Conservation (phyloP, 2,113 vertebrate genomes). For the Gallinago undulata region DNA sequence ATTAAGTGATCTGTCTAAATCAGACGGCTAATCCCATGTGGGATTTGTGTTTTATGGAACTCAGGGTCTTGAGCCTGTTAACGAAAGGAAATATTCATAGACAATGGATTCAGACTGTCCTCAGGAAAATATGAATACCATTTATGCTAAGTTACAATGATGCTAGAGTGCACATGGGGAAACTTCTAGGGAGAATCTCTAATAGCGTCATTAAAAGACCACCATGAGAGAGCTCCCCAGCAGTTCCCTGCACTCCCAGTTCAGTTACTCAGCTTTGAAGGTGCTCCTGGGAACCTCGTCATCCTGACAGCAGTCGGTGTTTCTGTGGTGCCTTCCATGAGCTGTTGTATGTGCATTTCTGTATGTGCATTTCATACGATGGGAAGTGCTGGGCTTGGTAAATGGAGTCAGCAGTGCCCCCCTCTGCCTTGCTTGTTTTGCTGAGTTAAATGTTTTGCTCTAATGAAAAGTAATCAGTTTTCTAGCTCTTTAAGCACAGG, state of each 20-base stretch:
- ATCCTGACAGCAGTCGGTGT: neutral
- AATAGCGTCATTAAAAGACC: neutral
- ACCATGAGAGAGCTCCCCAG: neutral
- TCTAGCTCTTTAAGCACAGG: neutral
- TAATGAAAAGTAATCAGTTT: neutral
- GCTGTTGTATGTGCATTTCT: neutral
- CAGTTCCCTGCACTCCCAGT: neutral
- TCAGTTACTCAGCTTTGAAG: neutral
- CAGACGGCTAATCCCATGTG: neutral
- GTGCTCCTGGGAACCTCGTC: neutral
- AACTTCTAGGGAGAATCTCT: neutral
- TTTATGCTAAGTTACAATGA: neutral
- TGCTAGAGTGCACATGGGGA: neutral
- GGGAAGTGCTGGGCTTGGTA: neutral
- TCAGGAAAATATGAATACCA: neutral
- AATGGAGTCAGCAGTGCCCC: neutral
- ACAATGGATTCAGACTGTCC: neutral
- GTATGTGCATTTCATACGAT: too few relatives aligned
- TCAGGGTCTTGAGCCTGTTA: neutral
- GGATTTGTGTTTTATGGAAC: neutral
- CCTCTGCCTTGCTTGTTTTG: neutral
- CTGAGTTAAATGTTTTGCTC: neutral
- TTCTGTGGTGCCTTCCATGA: neutral
- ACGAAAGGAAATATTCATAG: neutral
- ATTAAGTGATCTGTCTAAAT: neutral